Conservation (phyloP, 2,888 invertebrate genomes). For the Lottia gigantea region DNA sequence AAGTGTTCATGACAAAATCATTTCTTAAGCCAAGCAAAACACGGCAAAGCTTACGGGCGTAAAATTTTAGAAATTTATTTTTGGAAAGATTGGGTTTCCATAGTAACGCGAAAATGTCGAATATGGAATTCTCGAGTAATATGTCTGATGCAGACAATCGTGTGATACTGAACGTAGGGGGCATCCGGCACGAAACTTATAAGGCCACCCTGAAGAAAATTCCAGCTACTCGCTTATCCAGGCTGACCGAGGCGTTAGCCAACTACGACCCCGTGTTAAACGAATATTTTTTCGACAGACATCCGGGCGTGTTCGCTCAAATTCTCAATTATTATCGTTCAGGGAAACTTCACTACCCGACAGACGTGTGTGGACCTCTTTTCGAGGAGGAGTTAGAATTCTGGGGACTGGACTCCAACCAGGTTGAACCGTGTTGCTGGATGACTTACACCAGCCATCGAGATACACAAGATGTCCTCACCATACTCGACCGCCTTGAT, state of each 20-base stretch:
- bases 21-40: too few relatives aligned
- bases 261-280: constrained; percentile 99
- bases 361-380: constrained; percentile 97
- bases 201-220: constrained; percentile 90
- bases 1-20: too few relatives aligned
- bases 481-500: constrained; percentile 96
- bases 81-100: neutral
- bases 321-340: constrained; percentile 96
- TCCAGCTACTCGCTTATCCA: constrained; percentile 92
- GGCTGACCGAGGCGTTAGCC: constrained; percentile 95
- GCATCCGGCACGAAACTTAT: constrained; percentile 88
- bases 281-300: constrained; percentile 97
- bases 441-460: constrained; percentile 93
- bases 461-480: constrained; percentile 98
- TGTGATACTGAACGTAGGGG: constrained; percentile 97
- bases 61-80: neutral
- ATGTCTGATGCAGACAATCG: constrained; percentile 80
- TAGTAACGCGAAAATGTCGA: neutral
- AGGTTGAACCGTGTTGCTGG: constrained; percentile 99
- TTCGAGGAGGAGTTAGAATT: constrained; percentile 99
- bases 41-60: too few relatives aligned
- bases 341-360: constrained; percentile 98
- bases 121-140: constrained; percentile 28
- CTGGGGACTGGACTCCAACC: constrained; percentile 99
- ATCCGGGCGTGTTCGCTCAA: constrained; percentile 96